Conservation (phyloP, 2,888 invertebrate genomes). For the Pseudococcus longispinus region DNA sequence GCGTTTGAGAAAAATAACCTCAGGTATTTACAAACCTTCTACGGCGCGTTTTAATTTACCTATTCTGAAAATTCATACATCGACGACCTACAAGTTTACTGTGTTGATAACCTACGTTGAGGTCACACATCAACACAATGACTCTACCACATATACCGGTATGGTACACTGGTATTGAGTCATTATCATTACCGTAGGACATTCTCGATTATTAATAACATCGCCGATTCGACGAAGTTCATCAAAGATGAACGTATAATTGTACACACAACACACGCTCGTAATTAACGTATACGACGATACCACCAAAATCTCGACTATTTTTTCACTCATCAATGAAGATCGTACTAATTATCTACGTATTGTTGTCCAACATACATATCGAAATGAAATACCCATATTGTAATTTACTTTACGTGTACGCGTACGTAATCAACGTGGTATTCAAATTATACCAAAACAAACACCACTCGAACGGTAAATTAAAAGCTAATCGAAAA, state of each 20-base stretch:
- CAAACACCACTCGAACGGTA: slow-evolving; percentile 4
- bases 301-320: neutral
- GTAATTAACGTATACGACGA: neutral
- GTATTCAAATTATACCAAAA: neutral
- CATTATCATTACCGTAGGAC: slow-evolving; percentile 10
- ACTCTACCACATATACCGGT: neutral
- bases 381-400: neutral
- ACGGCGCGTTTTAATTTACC: neutral
- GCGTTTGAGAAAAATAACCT: neutral
- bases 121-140: neutral
- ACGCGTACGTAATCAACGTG: neutral
- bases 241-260: neutral
- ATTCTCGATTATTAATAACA: neutral
- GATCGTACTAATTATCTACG: neutral
- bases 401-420: neutral
- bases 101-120: slow-evolving; percentile 26
- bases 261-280: neutral
- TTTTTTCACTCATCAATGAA: neutral
- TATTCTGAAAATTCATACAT: slow-evolving; percentile 2
- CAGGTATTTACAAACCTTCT: neutral
- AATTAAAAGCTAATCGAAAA: slow-evolving; percentile 12
- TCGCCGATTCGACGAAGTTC: neutral
- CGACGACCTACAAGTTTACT: slow-evolving; percentile 19
- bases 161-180: neutral
- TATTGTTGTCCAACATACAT: neutral